These are phyloP conservation scores for Champsocephalus gunnari DNA, from an alignment of 2,797 vertebrate species.

Conservation along the genomic window DNA sequence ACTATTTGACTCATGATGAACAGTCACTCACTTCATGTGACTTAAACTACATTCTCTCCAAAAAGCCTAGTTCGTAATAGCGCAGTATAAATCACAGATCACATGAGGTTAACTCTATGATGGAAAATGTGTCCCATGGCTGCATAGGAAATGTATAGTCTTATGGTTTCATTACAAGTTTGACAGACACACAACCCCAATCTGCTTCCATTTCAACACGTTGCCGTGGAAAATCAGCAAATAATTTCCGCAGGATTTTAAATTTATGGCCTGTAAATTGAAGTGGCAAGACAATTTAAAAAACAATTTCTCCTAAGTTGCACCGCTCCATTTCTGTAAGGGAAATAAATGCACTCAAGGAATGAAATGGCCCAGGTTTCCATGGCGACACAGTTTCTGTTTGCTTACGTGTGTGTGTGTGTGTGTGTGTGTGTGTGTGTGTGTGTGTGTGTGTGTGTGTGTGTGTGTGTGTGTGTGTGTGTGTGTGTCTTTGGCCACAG, in stretches of 20 bases:
- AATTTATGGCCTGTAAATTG: slow-evolving; percentile 80
- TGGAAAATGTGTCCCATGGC: slow-evolving; percentile 17
- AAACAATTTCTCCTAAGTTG: slow-evolving; percentile 85
- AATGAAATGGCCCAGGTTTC: slow-evolving; percentile 74
- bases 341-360: slow-evolving; percentile 73
- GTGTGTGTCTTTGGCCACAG: slow-evolving; percentile 51
- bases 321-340: slow-evolving; percentile 70
- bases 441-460: slow-evolving; percentile 6
- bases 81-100: slow-evolving; percentile 15
- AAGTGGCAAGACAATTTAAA: slow-evolving; percentile 83
- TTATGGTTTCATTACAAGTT: slow-evolving; percentile 39
- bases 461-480: slow-evolving; percentile 12
- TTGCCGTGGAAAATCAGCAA: slow-evolving; percentile 66
- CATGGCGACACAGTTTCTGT: slow-evolving; percentile 75
- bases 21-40: neutral
- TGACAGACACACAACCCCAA: slow-evolving; percentile 43
- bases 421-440: slow-evolving; percentile 26
- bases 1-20: slow-evolving; percentile 3
- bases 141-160: slow-evolving; percentile 31
- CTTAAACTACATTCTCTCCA: neutral
- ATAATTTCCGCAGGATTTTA: slow-evolving; percentile 75
- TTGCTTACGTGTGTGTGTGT: neutral
- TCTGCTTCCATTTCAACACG: slow-evolving; percentile 64
- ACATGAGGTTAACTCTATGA: neutral
- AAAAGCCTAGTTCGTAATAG: neutral